A percentile compares a stretch with the other conserved stretches of the same genome.
Conservation (phyloP, 2,797 vertebrate species). For the Urophycis tenuis region DNA sequence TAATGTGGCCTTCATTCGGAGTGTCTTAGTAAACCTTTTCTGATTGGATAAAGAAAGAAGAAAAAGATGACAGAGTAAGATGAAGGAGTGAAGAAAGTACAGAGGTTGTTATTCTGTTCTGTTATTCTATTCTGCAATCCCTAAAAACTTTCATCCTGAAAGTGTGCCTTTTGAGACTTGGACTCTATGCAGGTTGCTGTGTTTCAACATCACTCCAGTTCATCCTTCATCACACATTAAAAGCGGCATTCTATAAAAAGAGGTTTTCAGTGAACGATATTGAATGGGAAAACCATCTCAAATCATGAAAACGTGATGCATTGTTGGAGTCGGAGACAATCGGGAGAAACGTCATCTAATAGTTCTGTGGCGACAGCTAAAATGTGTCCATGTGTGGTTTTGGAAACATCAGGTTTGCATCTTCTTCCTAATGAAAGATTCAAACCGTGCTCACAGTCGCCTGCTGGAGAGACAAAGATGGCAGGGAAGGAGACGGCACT, state of each 20-base stretch:
- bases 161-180: neutral
- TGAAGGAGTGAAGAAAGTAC: neutral
- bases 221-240: neutral
- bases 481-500: neutral
- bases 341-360: neutral
- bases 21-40: neutral
- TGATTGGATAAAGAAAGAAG: neutral
- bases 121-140: too few relatives aligned
- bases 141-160: neutral
- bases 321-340: neutral
- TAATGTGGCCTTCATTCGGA: neutral
- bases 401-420: neutral
- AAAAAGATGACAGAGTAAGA: neutral
- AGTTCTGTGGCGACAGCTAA: neutral
- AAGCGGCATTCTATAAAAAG: neutral
- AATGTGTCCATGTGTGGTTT: neutral
- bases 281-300: neutral
- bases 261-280: neutral
- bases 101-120: neutral
- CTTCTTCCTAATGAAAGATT: neutral
- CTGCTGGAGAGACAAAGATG: neutral
- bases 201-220: neutral
- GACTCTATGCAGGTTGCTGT: neutral
- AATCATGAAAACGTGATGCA: neutral
- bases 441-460: neutral